These are phyloP conservation scores for Tholera decimalis DNA, from an alignment of 2,888 invertebrate species.

Conservation along the genomic window DNA sequence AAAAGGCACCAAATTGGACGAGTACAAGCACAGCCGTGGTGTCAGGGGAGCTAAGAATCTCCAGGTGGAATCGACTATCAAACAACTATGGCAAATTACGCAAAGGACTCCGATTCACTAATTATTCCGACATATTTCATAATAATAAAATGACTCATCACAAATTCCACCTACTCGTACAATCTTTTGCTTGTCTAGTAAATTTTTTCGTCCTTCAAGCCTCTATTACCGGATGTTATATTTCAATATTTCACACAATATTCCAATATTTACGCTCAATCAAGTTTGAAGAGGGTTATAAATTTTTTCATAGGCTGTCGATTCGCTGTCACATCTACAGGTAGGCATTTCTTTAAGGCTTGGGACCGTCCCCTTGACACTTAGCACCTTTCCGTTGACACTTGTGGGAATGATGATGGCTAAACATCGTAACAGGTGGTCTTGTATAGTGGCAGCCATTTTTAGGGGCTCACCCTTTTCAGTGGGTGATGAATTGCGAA, in stretches of 20 bases:
- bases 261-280: slow-evolving; percentile 62
- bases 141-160: slow-evolving; percentile 2
- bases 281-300: slow-evolving; percentile 60
- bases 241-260: slow-evolving; percentile 58
- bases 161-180: background rate
- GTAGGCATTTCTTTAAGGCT: slow-evolving; percentile 47
- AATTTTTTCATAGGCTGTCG: slow-evolving; percentile 55
- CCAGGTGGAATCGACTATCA: no score
- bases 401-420: slow-evolving; percentile 34
- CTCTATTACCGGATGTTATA: slow-evolving; percentile 53
- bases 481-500: slow-evolving; percentile 50
- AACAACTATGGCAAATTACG: no score
- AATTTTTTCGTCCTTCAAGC: slow-evolving; percentile 29
- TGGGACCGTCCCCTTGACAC: slow-evolving; percentile 34
- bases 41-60: no score
- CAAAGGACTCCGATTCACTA: background rate
- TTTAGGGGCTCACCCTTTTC: slow-evolving; percentile 36
- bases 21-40: no score
- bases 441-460: slow-evolving; percentile 35
- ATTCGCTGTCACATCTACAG: slow-evolving; percentile 52
- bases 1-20: no score
- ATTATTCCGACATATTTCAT: no score
- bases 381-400: slow-evolving; percentile 45
- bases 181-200: slow-evolving; percentile 22
- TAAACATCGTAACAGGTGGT: slow-evolving; percentile 51